Evolutionary conservation across 2,113 vertebrate genomes (phyloP), one percentile per base, ranked within the genome.

Genomic region (Mus spicilegus): DNA sequence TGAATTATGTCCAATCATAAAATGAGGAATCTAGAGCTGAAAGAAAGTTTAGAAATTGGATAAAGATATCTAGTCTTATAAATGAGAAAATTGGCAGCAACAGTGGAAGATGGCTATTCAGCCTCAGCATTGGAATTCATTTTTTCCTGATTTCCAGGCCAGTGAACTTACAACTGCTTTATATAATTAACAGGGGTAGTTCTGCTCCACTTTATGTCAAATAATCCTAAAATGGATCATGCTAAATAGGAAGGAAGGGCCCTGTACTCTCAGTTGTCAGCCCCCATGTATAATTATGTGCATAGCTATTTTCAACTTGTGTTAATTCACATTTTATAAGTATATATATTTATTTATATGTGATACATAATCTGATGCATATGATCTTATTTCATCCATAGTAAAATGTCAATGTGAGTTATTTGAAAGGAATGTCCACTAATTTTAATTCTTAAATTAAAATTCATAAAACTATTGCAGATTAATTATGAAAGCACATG

Each of bases 381-480:
- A 73, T 61, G 61, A 69, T 69, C 92, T 54, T 91, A 13, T 10
- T 30, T 61, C 56, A 77, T 51, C 69, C 36, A 33, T 13, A 54
- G 22, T 13, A 46, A 82, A 67, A 67, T 9, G 42, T 19, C 39
- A 90, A 46, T 84, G 69, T 67, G 30, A 84, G 26, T n/a, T 76
- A 5, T 67, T 51, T 65, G n/a, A 76, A 58, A 28, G 2, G 16
- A 42, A 63, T 70, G 54, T 4, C 56, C 6, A 87, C 3, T 73
- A 89, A 69, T 73, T 88, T 70, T 89, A 49, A 49, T 49, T 49
- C 49, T 6, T 49, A 49, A 49, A 49, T 49, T 49, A 30, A 61
- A 75, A 80, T 75, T 87, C 82, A 46, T 78, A 84, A 95, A 96
- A 95, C 82, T 84, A 95, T 87, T 73, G 42, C 13, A 33, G 87